Evolutionary conservation across 2,888 invertebrate species (phyloP).

Genomic region (Agonopterix subpropinquella): DNA sequence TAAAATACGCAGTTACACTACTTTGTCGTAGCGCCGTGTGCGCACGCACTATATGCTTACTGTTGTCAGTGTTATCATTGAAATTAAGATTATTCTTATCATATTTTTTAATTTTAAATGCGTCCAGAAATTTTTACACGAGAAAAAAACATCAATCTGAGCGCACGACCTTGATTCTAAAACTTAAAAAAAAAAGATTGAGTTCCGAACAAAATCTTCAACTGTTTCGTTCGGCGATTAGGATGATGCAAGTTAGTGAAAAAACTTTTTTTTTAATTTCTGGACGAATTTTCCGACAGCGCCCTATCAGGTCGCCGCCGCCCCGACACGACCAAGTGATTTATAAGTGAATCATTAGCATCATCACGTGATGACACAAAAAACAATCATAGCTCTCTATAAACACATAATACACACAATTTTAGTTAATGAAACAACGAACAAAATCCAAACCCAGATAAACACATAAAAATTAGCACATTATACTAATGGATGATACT

Average conservation of each 20-base stretch:
- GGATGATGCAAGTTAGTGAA: neutral
- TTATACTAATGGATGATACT: constrained; percentile 65
- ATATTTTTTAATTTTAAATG: constrained; percentile 14
- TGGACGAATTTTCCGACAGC: constrained; percentile 1
- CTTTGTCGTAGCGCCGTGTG: constrained; percentile 46
- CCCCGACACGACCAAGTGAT: constrained; percentile 3
- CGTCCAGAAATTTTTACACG: constrained; percentile 9
- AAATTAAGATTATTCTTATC: constrained; percentile 20
- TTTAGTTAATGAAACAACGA: constrained; percentile 73
- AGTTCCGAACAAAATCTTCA: no score
- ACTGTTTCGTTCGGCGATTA: neutral
- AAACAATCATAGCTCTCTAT: constrained; percentile 66
- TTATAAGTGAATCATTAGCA: constrained; percentile 11
- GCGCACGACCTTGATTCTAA: neutral
- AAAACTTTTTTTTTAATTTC: neutral
- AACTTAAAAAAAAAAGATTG: no score
- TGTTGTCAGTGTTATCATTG: constrained; percentile 51
- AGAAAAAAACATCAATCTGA: neutral
- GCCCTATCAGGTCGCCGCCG: constrained; percentile 5
- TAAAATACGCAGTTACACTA: constrained; percentile 1
- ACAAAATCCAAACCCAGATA: constrained; percentile 73
- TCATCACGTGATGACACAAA: constrained; percentile 37
- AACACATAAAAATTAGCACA: constrained; percentile 71
- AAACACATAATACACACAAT: constrained; percentile 73
- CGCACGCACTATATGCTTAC: constrained; percentile 55